These are phyloP conservation scores for Xestobium rufovillosum DNA, from an alignment of 2,888 invertebrate species.

Conservation along the genomic window DNA sequence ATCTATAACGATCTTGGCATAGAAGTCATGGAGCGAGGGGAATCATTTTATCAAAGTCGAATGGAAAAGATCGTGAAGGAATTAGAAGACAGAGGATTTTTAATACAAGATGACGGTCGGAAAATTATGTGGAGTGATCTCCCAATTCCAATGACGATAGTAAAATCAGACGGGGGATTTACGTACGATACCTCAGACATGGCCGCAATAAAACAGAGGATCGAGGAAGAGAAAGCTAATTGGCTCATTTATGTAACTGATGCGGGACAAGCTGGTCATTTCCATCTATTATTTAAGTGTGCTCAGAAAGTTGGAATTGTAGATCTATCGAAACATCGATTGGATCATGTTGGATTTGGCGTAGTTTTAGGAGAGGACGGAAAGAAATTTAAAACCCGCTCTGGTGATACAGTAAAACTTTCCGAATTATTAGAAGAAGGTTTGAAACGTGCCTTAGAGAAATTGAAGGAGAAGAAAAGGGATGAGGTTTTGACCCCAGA, in stretches of 20 bases:
- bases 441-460: constrained; percentile 69
- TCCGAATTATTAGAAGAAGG: constrained; percentile 88
- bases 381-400: constrained; percentile 97
- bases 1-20: constrained; percentile 83
- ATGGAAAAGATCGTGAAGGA: constrained; percentile 73
- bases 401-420: constrained; percentile 85
- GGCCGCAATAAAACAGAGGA: constrained; percentile 80
- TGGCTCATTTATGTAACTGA: constrained; percentile 94
- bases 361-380: constrained; percentile 97
- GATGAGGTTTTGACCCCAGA: constrained; percentile 73
- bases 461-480: constrained; percentile 78
- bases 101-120: constrained; percentile 76
- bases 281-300: constrained; percentile 69
- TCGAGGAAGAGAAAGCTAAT: constrained; percentile 77
- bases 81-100: constrained; percentile 53
- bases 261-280: constrained; percentile 77
- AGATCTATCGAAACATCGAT: constrained; percentile 53
- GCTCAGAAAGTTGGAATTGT: constrained; percentile 68
- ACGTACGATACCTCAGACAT: constrained; percentile 99
- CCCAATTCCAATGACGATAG: constrained; percentile 78
- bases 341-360: constrained; percentile 94
- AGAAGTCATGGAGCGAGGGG: constrained; percentile 75
- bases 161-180: constrained; percentile 94
- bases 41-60: constrained; percentile 91
- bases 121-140: constrained; percentile 74